Evolutionary conservation across 2,113 vertebrate genomes (phyloP).

Genomic region (Chaetorhynchus papuensis): DNA sequence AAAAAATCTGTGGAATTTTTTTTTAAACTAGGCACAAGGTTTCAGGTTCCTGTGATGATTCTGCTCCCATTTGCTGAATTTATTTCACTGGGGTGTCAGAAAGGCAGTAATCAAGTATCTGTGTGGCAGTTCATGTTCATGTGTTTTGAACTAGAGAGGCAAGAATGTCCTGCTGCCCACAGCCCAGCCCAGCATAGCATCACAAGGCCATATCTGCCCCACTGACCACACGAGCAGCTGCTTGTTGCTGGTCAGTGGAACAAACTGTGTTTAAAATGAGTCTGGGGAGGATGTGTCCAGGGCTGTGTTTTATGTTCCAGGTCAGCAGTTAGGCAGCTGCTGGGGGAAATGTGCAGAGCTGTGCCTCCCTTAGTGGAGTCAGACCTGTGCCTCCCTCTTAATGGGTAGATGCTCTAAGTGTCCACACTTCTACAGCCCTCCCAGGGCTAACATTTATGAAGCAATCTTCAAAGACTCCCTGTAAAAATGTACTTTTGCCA

Average conservation of each 20-base stretch:
- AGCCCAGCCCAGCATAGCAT: neutral
- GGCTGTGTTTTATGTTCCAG: neutral
- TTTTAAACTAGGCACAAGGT: neutral
- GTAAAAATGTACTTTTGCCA: neutral
- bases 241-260: neutral
- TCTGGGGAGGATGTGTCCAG: neutral
- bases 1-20: neutral
- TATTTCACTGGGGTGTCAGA: neutral
- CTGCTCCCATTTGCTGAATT: neutral
- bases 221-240: accelerated
- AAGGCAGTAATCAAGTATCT: neutral
- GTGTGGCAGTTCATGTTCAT: accelerated
- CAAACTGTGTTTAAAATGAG: neutral
- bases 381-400: neutral
- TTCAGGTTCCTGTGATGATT: neutral
- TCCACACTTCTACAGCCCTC: neutral
- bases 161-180: neutral
- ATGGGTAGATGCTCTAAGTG: accelerated
- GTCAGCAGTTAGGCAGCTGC: neutral
- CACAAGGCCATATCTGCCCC: neutral
- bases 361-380: neutral
- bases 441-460: neutral
- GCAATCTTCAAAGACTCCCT: neutral
- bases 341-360: accelerated
- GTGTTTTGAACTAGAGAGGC: neutral